Evolutionary conservation across 2,888 invertebrate genomes (phyloP).

Genomic region (Drosophila merina): DNA sequence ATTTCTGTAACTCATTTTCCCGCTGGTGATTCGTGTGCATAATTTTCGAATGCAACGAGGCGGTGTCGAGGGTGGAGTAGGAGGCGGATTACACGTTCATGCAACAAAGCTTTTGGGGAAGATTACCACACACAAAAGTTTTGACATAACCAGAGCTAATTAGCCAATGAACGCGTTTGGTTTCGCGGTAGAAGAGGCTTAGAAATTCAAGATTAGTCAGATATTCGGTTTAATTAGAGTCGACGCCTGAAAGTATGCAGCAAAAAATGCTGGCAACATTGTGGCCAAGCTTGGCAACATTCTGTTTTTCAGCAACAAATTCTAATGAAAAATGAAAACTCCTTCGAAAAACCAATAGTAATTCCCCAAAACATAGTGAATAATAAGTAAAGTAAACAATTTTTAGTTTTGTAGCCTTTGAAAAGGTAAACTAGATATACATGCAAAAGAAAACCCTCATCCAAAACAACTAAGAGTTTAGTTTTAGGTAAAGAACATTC

Average conservation of each 20-base stretch:
- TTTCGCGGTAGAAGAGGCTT: constrained; percentile 15
- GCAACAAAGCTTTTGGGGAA: constrained; percentile 21
- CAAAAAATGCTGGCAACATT: neutral
- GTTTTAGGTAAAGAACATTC: neutral
- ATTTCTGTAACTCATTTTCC: constrained; percentile 36
- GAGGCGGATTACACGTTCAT: constrained; percentile 11
- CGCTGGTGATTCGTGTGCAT: constrained; percentile 39
- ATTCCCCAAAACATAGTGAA: neutral
- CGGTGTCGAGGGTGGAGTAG: neutral
- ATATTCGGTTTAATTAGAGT: neutral
- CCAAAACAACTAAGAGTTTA: too few relatives aligned
- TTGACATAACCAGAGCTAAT: constrained; percentile 41
- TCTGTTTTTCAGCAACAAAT: constrained; percentile 10
- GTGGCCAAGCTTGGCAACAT: constrained; percentile 4
- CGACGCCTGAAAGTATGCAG: constrained; percentile 47
- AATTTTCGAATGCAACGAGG: constrained; percentile 38
- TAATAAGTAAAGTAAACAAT: neutral
- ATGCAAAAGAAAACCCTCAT: too few relatives aligned
- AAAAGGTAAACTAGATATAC: neutral
- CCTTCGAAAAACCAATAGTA: neutral
- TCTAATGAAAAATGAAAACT: too few relatives aligned
- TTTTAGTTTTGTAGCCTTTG: neutral
- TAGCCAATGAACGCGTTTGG: constrained; percentile 32
- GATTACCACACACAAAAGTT: constrained; percentile 39
- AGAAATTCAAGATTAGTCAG: constrained; percentile 2